Percentiles rank a stretch among this genome's conserved stretches.
Conservation (phyloP, 2,113 vertebrate species). For the Alethe diademata region DNA sequence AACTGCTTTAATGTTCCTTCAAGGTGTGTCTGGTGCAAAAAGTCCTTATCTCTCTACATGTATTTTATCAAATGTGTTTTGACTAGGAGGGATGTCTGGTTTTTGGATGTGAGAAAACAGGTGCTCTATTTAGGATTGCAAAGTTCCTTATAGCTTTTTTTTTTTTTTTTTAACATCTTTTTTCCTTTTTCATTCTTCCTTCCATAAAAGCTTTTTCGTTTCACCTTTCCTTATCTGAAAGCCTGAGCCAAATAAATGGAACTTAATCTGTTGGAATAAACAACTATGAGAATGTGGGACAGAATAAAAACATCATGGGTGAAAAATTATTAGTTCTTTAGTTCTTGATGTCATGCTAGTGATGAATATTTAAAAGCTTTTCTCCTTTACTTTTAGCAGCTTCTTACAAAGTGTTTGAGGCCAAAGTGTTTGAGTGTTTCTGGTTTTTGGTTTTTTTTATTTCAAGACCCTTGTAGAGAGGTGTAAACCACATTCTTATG, state of each 20-base stretch:
- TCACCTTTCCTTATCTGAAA: neutral
- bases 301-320: neutral
- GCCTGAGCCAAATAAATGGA: neutral
- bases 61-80: neutral
- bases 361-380: neutral
- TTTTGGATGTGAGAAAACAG: neutral
- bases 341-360: neutral
- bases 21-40: neutral
- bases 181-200: neutral
- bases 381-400: neutral
- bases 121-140: neutral
- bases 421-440: neutral
- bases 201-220: neutral
- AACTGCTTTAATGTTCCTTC: neutral
- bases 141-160: neutral
- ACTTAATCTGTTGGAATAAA: neutral
- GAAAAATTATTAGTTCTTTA: neutral
- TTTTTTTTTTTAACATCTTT: neutral
- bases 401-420: neutral
- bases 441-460: neutral
- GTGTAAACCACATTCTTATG: neutral
- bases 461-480: neutral
- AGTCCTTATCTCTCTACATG: neutral
- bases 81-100: neutral
- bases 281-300: neutral